These are phyloP conservation scores for Luffia ferchaultella DNA, from an alignment of 2,888 invertebrate species.

Conservation along the genomic window DNA sequence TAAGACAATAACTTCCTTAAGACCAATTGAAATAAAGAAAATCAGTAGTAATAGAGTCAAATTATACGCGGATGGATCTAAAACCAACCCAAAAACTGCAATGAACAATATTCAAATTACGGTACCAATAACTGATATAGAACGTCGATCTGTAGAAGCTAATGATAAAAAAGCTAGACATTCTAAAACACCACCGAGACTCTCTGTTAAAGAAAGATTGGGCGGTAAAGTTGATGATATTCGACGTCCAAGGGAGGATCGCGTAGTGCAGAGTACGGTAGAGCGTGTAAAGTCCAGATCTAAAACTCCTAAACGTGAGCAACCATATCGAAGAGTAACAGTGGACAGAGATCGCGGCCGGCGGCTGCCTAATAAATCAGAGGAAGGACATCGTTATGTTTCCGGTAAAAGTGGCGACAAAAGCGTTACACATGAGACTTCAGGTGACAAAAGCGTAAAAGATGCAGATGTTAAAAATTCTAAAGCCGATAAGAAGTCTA, in stretches of 20 bases:
- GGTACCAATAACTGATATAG: constrained; percentile 51
- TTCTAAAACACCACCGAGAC: constrained; percentile 64
- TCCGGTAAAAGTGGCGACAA: constrained; percentile 26
- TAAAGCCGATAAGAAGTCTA: constrained; percentile 18
- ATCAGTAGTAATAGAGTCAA: constrained; percentile 75
- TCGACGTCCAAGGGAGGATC: constrained; percentile 58
- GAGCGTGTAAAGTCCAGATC: constrained; percentile 63
- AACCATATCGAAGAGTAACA: constrained; percentile 57
- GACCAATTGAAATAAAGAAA: constrained; percentile 80
- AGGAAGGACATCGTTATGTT: constrained; percentile 27
- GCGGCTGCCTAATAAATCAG: constrained; percentile 33
- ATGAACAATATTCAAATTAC: constrained; percentile 64
- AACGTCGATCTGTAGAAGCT: constrained; percentile 53
- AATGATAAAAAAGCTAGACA: constrained; percentile 47
- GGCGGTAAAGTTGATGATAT: constrained; percentile 77
- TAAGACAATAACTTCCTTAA: constrained; percentile 83
- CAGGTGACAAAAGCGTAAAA: constrained; percentile 34
- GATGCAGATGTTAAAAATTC: too few relatives aligned
- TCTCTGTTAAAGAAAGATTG: constrained; percentile 81
- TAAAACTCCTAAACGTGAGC: constrained; percentile 56
- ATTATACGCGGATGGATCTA: constrained; percentile 64
- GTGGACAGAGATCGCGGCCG: constrained; percentile 49
- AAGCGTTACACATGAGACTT: constrained; percentile 26
- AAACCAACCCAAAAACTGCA: constrained; percentile 29
- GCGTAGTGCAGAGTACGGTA: constrained; percentile 60